Percentiles rank a stretch among this genome's conserved stretches.
These are phyloP conservation scores for Burhinus oedicnemus DNA, from an alignment of 2,113 vertebrate species.

Conservation along the genomic window DNA sequence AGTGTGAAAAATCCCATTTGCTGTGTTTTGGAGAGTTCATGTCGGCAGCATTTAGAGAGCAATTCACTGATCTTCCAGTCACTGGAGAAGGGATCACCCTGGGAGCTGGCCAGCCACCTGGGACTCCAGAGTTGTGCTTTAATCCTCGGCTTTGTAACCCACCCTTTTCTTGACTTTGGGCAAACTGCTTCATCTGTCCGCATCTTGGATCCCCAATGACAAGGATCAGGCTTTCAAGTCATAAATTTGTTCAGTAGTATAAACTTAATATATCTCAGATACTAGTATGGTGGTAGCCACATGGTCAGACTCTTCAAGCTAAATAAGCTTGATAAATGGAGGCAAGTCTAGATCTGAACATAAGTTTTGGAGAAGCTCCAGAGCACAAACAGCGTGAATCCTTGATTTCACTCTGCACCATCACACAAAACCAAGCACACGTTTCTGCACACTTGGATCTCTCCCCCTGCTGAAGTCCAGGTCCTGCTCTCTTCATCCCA, in stretches of 20 bases:
- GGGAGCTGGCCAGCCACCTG: neutral
- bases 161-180: neutral
- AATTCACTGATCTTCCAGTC: neutral
- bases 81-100: neutral
- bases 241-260: constrained; percentile 49
- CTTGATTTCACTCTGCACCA: neutral
- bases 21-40: constrained; percentile 21
- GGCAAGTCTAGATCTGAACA: neutral
- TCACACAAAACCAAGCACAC: neutral
- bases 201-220: constrained; percentile 9
- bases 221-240: constrained; percentile 43
- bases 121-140: neutral
- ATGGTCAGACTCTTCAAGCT: constrained; percentile 3
- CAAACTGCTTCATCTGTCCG: constrained; percentile 13
- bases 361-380: constrained; percentile 44
- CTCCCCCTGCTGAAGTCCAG: neutral
- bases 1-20: constrained; percentile 65
- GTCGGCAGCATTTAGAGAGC: constrained; percentile 16
- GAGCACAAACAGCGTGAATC: neutral
- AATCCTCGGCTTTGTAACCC: neutral
- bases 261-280: constrained; percentile 35
- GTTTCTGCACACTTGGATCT: neutral
- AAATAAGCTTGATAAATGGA: constrained; percentile 34
- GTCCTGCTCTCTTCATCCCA: neutral
- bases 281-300: constrained; percentile 12